phyloP scores from a whole-genome alignment of 2,113 vertebrate species.

The Actenoides hombroni region DNA sequence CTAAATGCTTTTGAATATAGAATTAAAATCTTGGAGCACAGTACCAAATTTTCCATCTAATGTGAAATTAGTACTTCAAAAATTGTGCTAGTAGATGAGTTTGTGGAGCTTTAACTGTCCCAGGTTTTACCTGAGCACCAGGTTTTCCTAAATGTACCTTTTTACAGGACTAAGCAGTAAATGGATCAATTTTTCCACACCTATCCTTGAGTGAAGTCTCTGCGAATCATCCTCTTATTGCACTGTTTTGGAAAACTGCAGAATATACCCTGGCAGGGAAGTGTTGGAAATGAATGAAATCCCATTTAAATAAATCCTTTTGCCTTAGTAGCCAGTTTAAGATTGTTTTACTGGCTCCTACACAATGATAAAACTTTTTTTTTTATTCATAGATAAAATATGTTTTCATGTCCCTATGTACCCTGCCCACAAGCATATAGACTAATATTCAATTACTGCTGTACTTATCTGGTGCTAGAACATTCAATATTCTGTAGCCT shows the following conservation, averaged over 20 bases:
- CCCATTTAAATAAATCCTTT: background rate
- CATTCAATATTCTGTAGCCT: background rate
- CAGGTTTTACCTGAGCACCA: background rate
- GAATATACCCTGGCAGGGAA: background rate
- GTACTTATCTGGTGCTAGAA: background rate
- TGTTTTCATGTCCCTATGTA: background rate
- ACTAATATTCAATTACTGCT: background rate
- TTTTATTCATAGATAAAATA: background rate
- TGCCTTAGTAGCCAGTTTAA: background rate
- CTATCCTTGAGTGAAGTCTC: background rate
- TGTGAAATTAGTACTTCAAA: background rate
- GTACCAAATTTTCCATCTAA: background rate
- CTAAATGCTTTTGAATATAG: background rate
- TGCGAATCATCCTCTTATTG: background rate
- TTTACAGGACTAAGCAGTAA: background rate
- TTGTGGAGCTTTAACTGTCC: background rate
- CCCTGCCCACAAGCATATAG: background rate
- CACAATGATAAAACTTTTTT: background rate
- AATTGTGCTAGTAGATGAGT: background rate
- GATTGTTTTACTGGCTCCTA: background rate
- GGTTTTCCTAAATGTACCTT: background rate
- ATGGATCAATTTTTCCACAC: fast-evolving
- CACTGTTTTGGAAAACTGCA: background rate
- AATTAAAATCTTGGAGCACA: background rate
- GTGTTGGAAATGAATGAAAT: background rate